These are phyloP conservation scores for Agriopis marginaria DNA, from an alignment of 2,888 invertebrate species.

Conservation along the genomic window DNA sequence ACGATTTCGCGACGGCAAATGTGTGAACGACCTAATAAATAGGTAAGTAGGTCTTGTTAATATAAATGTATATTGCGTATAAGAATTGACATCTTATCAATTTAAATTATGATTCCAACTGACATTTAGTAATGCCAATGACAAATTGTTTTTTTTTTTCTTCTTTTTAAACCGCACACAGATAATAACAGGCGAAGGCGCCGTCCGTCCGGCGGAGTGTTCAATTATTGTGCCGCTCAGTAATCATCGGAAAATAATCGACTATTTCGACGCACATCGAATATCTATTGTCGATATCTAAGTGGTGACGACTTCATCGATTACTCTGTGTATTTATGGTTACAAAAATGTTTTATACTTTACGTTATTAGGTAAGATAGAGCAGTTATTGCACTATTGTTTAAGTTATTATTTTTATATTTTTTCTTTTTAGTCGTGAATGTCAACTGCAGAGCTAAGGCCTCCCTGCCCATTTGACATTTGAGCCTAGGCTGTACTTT, in stretches of 20 bases:
- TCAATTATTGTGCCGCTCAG: conserved; percentile 72
- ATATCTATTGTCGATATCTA: conserved; percentile 50
- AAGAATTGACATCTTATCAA: conserved; percentile 4
- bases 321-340: conserved; percentile 34
- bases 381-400: background rate
- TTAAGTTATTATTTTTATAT: too few species aligned
- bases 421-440: too few species aligned
- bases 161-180: conserved; percentile 46
- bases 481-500: too few species aligned
- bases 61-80: background rate
- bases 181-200: conserved; percentile 64
- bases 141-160: conserved; percentile 45
- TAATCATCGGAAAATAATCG: conserved; percentile 77
- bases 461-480: too few species aligned
- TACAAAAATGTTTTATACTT: background rate
- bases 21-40: background rate
- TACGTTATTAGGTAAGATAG: background rate
- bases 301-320: conserved; percentile 56
- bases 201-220: conserved; percentile 51
- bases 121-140: conserved; percentile 37
- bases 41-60: background rate
- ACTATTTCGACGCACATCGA: conserved; percentile 69
- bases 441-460: too few species aligned
- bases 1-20: too few species aligned
- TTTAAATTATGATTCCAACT: conserved; percentile 10